Conservation (phyloP, 2,888 invertebrate genomes). For the Tenthredo scrophulariae region DNA sequence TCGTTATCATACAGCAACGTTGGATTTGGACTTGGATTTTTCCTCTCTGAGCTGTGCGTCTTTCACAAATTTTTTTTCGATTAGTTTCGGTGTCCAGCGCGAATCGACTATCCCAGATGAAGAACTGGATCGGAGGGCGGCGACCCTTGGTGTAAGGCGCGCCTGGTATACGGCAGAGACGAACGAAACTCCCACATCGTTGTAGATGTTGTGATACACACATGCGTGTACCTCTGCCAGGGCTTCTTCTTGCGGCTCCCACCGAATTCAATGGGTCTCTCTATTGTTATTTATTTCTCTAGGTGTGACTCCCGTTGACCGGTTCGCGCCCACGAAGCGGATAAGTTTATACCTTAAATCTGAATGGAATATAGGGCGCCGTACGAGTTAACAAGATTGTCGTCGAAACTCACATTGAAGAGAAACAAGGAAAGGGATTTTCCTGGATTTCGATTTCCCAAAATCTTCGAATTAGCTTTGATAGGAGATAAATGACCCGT, state of each 20-base stretch:
- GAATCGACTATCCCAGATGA: constrained; percentile 24
- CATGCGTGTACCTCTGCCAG: not conserved
- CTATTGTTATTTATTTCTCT: constrained; percentile 68
- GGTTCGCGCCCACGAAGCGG: constrained; percentile 62
- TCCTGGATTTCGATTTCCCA: not conserved
- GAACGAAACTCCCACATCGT: constrained; percentile 25
- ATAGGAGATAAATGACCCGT: not conserved
- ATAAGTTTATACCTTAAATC: constrained; percentile 65
- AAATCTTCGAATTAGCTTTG: not conserved
- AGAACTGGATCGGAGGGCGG: constrained; percentile 34
- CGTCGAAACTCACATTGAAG: not conserved
- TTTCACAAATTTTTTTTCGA: not conserved
- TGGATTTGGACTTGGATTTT: not conserved
- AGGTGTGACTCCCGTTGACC: constrained; percentile 64
- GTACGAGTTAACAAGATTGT: constrained; percentile 61
- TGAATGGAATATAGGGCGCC: constrained; percentile 61
- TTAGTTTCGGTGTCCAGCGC: constrained; percentile 42
- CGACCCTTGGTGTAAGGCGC: constrained; percentile 34
- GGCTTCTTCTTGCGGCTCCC: constrained; percentile 14
- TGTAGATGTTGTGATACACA: constrained; percentile 21
- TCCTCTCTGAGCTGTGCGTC: not conserved
- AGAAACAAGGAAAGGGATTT: not conserved
- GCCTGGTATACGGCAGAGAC: not conserved
- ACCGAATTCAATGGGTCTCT: constrained; percentile 66
- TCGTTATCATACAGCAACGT: not conserved